Base-by-base conservation (phyloP, 2,888 invertebrate genomes). In the Ctenicera cuprea region DNA sequence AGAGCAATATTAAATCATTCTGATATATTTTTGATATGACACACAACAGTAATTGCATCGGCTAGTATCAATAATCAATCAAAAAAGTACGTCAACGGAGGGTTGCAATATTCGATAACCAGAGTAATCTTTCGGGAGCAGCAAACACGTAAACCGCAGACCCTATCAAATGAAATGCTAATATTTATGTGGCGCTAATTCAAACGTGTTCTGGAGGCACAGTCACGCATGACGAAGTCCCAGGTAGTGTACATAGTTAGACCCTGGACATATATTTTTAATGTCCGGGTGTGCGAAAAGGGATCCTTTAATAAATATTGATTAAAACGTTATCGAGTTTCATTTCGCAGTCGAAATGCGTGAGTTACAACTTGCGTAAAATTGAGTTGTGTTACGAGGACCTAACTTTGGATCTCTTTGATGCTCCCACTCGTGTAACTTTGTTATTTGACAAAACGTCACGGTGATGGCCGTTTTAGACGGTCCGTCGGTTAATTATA, bases 381-480 rank as follows among this genome's bases (percentile, higher is more conserved):
- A 67, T 67, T 67, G 67, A 67, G 67, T 67, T 67, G 57, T 38
- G 45, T 45, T 33, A 9, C 41, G 14, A 22, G 33, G 33, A n/a
- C 54, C 57, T 45, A 54, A 52, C 48, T 26, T 33, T 22, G 30
- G 48, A 41, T 59, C 69, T 37, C 69, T 69, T 69, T 69, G 69
- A 62, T 59, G 54, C 18, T 41, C 26, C 43, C 14, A 26, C 12
- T 69, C 14, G 38, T 33, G 41, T 69, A 67, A 59, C 67, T 48
- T 45, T 52, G 69, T 62, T 69, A 62, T 69, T 69, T 69, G 61
- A 62, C 69, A 61, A 69, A 52, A 57, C 57, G 67, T 67, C 67
- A 67, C 67, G 54, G 11, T 43, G 16, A 41, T 48, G 43, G 43
- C 41, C 45, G 67, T 45, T 66, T 57, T 59, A 67, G 54, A 67